Evolutionary conservation across 2,888 invertebrate genomes (phyloP), one percentile per base, ranked within the genome.

Genomic region (Ophion ellenae): DNA sequence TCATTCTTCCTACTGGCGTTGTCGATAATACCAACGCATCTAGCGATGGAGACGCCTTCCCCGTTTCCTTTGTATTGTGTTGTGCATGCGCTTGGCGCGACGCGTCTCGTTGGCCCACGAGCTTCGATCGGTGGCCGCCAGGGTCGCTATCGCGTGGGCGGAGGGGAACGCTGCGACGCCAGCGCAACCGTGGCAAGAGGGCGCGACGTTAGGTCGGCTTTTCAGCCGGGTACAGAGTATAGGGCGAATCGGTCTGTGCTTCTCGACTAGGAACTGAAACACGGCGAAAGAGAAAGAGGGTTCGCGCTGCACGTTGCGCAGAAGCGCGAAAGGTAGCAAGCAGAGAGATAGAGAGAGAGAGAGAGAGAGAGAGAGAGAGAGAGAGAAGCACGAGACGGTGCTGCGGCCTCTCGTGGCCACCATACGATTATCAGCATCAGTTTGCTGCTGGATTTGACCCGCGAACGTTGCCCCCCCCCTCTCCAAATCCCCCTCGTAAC

Each of bases 391-490:
- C 24, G 76, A 77, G 89, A 90, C 88, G 87, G 90, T 91, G 92
- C 91, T 92, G 91, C 92, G 88, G 90, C 90, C 91, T 79, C 20
- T 91, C 91, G 90, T 91, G 92, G 92, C 91, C 91, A 92, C 91
- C 91, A 91, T 90, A 90, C 90, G 91, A 92, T 90, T 91, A 67
- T 93, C 92, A 93, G 93, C 91, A 77, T 93, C 92, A 93, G 93
- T 93, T 92, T 91, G 91, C 92, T 92, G 92, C 90, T 90, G 90
- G 92, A 93, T 92, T 91, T 86, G 88, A 87, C 79, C 82, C 76
- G 86, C 77, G 87, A 88, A 84, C 86, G 81, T 87, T 79, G 61
- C 63, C 70, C 28, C 70, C 28, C 71, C 63, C 28, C 36, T 36
- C 20, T 57, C 57, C 17, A 47, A 59, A 14, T 77, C 66, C 59